Conservation (phyloP, 2,888 invertebrate species). For the Tenthredo distinguenda region DNA sequence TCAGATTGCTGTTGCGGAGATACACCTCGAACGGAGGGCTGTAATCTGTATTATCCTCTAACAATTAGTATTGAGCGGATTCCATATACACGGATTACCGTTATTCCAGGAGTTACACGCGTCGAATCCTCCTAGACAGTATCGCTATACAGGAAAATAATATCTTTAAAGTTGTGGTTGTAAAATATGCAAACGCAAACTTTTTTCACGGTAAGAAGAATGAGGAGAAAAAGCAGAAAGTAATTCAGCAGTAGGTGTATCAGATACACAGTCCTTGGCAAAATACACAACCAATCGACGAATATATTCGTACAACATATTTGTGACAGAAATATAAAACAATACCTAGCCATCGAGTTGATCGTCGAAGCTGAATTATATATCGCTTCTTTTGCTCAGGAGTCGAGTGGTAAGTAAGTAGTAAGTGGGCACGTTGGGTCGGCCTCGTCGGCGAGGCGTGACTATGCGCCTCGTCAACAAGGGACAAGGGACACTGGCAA, state of each 20-base stretch:
- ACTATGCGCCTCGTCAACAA: conserved; percentile 44
- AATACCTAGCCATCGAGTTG: background rate
- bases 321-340: background rate
- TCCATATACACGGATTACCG: conserved; percentile 72
- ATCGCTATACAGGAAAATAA: background rate
- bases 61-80: conserved; percentile 75
- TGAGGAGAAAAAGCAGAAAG: background rate
- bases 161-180: background rate
- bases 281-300: background rate
- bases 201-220: background rate
- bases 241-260: background rate
- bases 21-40: conserved; percentile 67
- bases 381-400: background rate
- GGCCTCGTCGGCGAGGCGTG: conserved; percentile 27
- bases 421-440: conserved; percentile 32
- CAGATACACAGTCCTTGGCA: background rate
- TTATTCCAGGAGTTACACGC: conserved; percentile 65
- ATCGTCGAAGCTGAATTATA: background rate
- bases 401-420: conserved; percentile 33
- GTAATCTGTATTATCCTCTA: conserved; percentile 77
- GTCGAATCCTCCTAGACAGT: background rate
- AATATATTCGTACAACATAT: background rate
- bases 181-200: background rate
- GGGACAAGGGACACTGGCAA: conserved; percentile 60
- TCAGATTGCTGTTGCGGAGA: conserved; percentile 73